These are phyloP conservation scores for Epinephelus fuscoguttatus DNA, from an alignment of 2,113 vertebrate genomes.

Conservation along the genomic window DNA sequence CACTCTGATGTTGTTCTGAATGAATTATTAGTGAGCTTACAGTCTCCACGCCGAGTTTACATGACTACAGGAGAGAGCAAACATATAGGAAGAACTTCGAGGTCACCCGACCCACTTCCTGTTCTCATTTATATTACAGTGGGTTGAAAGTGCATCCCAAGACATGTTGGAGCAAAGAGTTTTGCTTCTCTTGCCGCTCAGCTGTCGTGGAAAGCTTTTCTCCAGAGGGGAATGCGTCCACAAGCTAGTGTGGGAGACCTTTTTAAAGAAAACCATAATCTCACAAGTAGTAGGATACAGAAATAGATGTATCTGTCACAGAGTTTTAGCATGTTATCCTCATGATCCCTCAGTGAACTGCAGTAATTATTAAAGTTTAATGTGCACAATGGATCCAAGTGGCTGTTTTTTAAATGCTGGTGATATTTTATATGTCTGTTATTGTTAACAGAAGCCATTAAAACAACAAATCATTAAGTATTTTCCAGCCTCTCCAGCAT, in stretches of 20 bases:
- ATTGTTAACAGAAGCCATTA: too few species aligned
- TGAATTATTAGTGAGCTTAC: conserved; percentile 53
- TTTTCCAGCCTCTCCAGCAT: too few species aligned
- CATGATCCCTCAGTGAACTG: background rate
- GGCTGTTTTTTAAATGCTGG: conserved; percentile 1
- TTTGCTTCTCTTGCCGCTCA: background rate
- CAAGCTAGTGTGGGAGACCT: conserved; percentile 14
- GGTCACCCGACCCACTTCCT: conserved; percentile 48
- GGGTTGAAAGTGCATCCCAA: conserved; percentile 38
- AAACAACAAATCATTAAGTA: too few species aligned
- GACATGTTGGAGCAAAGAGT: conserved; percentile 12
- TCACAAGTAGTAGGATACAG: conserved; percentile 1
- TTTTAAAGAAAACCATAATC: conserved; percentile 26
- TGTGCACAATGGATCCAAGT: background rate
- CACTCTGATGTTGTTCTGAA: conserved; percentile 20
- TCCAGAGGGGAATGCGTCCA: background rate
- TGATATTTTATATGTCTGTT: too few species aligned
- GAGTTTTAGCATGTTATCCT: background rate
- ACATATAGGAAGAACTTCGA: conserved; percentile 23
- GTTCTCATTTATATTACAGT: conserved; percentile 65
- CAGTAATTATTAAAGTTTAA: conserved; percentile 29
- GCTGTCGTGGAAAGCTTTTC: conserved; percentile 23
- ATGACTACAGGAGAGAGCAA: conserved; percentile 20
- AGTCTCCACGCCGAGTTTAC: conserved; percentile 12
- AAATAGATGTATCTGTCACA: conserved; percentile 38